These are phyloP conservation scores for Hexactinellida sp. DNA, from an alignment of 37 sponge, comb jelly and placozoan genomes.

Conservation along the genomic window DNA sequence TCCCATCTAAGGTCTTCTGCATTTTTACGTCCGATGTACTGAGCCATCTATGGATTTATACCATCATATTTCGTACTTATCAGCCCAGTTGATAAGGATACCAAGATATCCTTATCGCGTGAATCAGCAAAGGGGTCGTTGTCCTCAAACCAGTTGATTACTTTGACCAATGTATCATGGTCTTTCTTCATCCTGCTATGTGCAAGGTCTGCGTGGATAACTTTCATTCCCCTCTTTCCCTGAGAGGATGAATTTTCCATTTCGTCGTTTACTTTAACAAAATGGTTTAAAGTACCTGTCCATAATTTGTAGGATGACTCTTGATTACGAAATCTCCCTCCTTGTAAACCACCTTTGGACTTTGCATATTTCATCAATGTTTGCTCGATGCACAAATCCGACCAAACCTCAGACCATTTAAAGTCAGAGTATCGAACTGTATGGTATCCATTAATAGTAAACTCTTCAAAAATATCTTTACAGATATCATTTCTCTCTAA, in stretches of 20 bases:
- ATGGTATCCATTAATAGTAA: conserved; percentile 25
- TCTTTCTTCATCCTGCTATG: not conserved
- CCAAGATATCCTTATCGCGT: not conserved
- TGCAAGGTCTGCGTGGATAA: not conserved
- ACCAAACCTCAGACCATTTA: conserved; percentile 30
- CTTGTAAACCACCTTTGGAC: conserved; percentile 27
- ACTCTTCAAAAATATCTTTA: conserved; percentile 21
- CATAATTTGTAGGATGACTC: conserved; percentile 21
- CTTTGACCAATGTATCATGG: not conserved
- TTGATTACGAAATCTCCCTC: conserved; percentile 20
- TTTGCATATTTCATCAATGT: conserved; percentile 28
- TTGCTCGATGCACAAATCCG: conserved; percentile 22
- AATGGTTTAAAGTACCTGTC: conserved; percentile 28
- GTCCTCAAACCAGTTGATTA: conserved; percentile 29
- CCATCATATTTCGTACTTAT: not conserved
- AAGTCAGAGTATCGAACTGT: conserved; percentile 20
- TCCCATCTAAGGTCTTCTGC: not conserved
- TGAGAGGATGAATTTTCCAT: conserved; percentile 7
- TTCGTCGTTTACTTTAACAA: conserved; percentile 26
- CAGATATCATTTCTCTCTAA: conserved; percentile 10
- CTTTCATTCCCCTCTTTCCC: not conserved
- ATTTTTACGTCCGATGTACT: not conserved
- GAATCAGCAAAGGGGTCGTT: not conserved
- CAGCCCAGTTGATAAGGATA: not conserved
- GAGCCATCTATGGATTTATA: not conserved